Evolutionary conservation across 2,113 vertebrate genomes (phyloP), one percentile per base, ranked within the genome.

Genomic region (Istiophorus platypterus): DNA sequence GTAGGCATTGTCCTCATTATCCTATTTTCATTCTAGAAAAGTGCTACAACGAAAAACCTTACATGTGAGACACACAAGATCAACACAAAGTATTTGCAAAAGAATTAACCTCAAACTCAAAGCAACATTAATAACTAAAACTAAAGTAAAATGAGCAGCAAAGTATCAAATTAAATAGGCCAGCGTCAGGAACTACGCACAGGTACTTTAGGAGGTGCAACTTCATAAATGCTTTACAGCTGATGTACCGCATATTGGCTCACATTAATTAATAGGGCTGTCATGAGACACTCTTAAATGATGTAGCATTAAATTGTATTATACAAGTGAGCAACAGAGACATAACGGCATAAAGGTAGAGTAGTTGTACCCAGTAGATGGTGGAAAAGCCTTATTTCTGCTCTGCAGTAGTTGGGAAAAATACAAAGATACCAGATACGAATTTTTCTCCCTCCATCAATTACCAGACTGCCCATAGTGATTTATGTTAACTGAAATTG

Each of bases 401-500:
- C 52, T 79, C 76, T 52, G 29, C 69, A 42, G 72, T 26, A 15
- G 49, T 68, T 69, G n/a, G 20, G 27, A 17, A 12, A 47, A 72
- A 82, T 1, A 59, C 27, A 56, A 47, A 77, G 9, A 67, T 15
- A 63, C 34, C n/a, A 45, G 26, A 72, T 42, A 62, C 59, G 62
- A 7, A 61, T 80, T 67, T 77, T 31, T 56, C 59, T 81, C n/a
- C 68, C 14, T 29, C 42, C 34, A 77, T 87, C 79, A 90, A 56
- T 78, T 83, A 63, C 63, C 54, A 51, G 49, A 54, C 24, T 62
- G 76, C 69, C 52, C 47, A 29, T 37, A 39, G 27, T 89, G 85
- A 91, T 89, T 89, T 82, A 84, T 86, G 80, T 54, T 51, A 63
- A 74, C n/a, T 78, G 27, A 84, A 89, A 85, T 64, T 84, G 74